These are phyloP conservation scores for Oceanodroma tethys DNA, from an alignment of 2,113 vertebrate species.

Conservation along the genomic window DNA sequence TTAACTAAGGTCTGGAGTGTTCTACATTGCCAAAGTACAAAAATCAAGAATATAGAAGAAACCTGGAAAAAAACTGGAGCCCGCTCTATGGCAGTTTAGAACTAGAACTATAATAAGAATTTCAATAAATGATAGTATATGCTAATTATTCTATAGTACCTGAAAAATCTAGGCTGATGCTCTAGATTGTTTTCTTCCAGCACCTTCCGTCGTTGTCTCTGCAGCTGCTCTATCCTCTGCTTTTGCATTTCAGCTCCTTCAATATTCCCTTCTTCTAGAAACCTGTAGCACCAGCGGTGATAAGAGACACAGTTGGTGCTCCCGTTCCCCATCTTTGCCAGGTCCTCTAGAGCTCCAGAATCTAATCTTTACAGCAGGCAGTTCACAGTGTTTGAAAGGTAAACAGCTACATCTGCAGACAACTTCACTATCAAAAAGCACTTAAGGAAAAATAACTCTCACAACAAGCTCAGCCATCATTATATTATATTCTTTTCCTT, in stretches of 20 bases:
- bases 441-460: neutral
- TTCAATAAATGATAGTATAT: neutral
- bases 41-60: neutral
- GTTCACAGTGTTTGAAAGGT: neutral
- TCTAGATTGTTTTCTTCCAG: slow-evolving; percentile 84
- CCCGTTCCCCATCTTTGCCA: neutral
- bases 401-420: neutral
- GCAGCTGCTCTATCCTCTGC: slow-evolving; percentile 91
- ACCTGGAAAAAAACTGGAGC: neutral
- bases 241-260: slow-evolving; percentile 91
- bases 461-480: neutral
- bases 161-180: slow-evolving; percentile 93
- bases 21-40: neutral
- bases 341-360: neutral
- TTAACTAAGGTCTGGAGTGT: neutral
- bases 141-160: slow-evolving; percentile 66
- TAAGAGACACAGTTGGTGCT: neutral
- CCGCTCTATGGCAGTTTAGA: neutral
- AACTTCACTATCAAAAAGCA: neutral
- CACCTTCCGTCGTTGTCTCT: slow-evolving; percentile 86
- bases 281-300: slow-evolving; percentile 66
- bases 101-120: neutral
- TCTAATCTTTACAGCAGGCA: neutral
- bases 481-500: neutral
- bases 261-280: slow-evolving; percentile 91